Evolutionary conservation across 2,888 invertebrate species (phyloP).

Genomic region (Cerastoderma edule): DNA sequence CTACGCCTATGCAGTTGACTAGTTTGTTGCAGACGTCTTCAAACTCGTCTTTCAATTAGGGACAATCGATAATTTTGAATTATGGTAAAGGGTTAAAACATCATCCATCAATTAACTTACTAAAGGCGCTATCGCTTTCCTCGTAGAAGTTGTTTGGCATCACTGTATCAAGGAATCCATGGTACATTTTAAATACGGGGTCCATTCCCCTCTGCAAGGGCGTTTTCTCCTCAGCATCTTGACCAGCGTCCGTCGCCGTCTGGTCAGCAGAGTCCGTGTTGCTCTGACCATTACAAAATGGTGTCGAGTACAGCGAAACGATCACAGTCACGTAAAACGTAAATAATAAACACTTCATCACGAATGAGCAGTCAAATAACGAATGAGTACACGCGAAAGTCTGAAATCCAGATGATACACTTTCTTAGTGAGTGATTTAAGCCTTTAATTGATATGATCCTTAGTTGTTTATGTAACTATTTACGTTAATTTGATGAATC

Average conservation of each 20-base stretch:
- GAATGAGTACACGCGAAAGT: not conserved
- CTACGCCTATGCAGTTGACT: too few species aligned
- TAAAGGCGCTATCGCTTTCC: constrained; percentile 49
- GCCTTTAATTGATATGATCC: too few species aligned
- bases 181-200: constrained; percentile 70
- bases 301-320: constrained; percentile 34
- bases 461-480: too few species aligned
- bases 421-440: too few species aligned
- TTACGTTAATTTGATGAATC: too few species aligned
- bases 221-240: constrained; percentile 35
- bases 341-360: not conserved
- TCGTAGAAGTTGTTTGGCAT: constrained; percentile 67
- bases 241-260: constrained; percentile 24
- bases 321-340: constrained; percentile 7
- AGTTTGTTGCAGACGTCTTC: too few species aligned
- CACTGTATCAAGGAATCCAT: constrained; percentile 72
- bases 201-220: constrained; percentile 73
- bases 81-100: not conserved
- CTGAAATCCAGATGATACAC: too few species aligned
- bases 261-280: constrained; percentile 33
- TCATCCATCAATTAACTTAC: constrained; percentile 64
- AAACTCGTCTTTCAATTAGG: too few species aligned
- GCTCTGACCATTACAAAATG: constrained; percentile 39
- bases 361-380: not conserved
- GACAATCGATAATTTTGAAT: not conserved